Evolutionary conservation across 2,797 vertebrate species (phyloP).

Genomic region (Taeniopygia guttata): DNA sequence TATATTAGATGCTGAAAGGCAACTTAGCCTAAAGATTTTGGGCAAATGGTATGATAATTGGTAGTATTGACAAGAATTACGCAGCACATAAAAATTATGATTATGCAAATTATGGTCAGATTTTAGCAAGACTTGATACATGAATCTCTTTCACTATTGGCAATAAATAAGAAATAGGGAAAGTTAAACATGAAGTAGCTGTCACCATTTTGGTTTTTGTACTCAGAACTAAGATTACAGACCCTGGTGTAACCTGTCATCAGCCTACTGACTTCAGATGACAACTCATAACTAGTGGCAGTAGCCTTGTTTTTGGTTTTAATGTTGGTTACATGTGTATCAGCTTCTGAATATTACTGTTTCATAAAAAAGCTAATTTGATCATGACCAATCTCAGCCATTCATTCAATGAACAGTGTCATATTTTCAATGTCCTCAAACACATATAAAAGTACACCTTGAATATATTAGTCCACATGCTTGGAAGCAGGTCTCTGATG

Average conservation of each 20-base stretch:
- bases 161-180: background rate
- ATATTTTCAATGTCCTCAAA: background rate
- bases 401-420: background rate
- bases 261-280: background rate
- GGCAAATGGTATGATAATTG: background rate
- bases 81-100: background rate
- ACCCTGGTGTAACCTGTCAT: background rate
- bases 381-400: background rate
- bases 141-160: background rate
- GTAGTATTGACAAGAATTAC: background rate
- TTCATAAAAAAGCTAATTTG: background rate
- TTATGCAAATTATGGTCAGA: background rate
- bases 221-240: background rate
- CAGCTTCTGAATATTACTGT: background rate
- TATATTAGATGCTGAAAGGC: background rate
- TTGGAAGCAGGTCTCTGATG: background rate
- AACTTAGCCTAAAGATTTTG: background rate
- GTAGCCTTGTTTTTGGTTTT: background rate
- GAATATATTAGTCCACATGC: background rate
- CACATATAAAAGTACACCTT: background rate
- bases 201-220: background rate
- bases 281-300: background rate
- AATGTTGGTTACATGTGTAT: background rate
- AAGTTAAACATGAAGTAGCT: background rate
- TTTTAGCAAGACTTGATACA: background rate